Base-by-base conservation (phyloP, 2,888 invertebrate genomes). In the Drosophila mayaguana region DNA sequence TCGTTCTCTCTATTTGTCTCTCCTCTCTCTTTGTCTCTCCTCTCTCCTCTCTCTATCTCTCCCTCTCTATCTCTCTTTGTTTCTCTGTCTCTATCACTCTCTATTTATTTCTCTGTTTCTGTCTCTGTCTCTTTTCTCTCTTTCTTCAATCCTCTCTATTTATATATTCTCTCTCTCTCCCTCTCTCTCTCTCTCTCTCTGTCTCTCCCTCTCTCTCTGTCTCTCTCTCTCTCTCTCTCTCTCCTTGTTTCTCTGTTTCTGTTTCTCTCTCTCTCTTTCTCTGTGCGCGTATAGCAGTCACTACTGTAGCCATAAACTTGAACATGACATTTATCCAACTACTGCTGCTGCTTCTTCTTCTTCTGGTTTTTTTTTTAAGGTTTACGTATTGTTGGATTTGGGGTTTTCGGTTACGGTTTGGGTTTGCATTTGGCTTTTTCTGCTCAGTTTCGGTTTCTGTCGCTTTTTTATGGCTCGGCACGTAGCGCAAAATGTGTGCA, bases 401-500 rank as follows among this genome's bases (percentile, higher is more conserved):
- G 48, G 32, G 48, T 32, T 50, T 48, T 50, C 0, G 50, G 50
- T 50, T 50, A 50, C 50, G 20, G 32, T 34, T 34, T 34, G 34
- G 14, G 50, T 50, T 50, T 14, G 50, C 50, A 34, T 34, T 50
- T 32, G 50, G 32, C 11, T 50, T 18, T 18, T 28, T 32, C 28
- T 48, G n/a, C 8, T 46, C 32, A 32, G 11, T 32, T 22, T 45
- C 7, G 22, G 22, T 9, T 53, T 25, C n/a, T 38, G 20, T 38
- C 11, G n/a, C 16, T 38, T 59, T 59, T 48, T 48, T 48, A 48
- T 54, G 65, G 60, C 54, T 55, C 51, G 16, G 63, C 79, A 80
- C 79, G 66, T 85, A 87, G 69, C 67, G 70, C 55, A 57, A 84
- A 84, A 73, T 89, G 89, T 89, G 89, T 81, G 82, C 82, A 84